Evolutionary conservation across 2,113 vertebrate species (phyloP).

Genomic region (Pelecanoides urinatrix): DNA sequence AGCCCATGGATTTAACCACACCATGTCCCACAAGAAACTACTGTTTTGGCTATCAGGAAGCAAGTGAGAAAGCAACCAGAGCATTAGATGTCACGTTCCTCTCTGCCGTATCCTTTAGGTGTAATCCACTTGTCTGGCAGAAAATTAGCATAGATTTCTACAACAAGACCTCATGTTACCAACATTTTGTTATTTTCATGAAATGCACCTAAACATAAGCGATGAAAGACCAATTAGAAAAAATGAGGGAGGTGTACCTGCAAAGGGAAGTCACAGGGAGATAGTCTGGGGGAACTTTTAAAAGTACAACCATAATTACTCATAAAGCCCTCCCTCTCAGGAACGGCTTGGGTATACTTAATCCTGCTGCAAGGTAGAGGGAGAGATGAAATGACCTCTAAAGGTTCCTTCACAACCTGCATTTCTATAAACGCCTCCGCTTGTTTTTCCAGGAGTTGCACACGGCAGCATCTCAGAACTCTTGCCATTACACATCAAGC

Average conservation of each 20-base stretch:
- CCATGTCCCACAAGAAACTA: accelerated
- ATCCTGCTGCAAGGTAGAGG: accelerated
- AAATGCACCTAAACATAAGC: not conserved
- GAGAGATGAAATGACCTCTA: not conserved
- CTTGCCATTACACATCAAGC: accelerated
- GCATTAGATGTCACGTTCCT: not conserved
- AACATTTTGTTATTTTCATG: not conserved
- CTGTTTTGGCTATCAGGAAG: not conserved
- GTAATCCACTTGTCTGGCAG: not conserved
- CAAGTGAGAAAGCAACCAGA: not conserved
- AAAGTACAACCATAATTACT: accelerated
- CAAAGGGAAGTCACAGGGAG: not conserved
- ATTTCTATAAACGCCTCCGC: accelerated
- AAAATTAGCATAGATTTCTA: accelerated
- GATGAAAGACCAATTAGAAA: accelerated
- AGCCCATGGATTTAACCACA: not conserved
- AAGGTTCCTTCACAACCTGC: not conserved
- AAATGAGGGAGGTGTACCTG: not conserved
- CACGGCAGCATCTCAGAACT: not conserved
- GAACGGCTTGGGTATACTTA: not conserved
- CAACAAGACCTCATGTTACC: accelerated
- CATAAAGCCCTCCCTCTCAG: not conserved
- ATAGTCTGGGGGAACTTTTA: not conserved
- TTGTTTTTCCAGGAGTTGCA: accelerated
- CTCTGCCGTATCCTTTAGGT: accelerated